These are phyloP conservation scores for Spilogale gracilis DNA, from an alignment of 2,113 vertebrate genomes.

Conservation along the genomic window DNA sequence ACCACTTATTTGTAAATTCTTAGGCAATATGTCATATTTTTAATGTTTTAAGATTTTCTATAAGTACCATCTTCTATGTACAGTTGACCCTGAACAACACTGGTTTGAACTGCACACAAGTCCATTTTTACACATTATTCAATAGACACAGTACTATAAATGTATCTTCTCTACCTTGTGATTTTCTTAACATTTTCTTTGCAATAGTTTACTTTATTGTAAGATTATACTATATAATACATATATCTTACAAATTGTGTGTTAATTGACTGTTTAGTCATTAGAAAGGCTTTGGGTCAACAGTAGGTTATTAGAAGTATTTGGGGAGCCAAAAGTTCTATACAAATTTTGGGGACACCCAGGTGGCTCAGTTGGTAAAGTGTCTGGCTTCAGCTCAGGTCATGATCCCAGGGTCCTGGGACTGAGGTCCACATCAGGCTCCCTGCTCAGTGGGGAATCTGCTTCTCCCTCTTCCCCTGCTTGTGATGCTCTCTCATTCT, in stretches of 20 bases:
- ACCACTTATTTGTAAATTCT: not conserved
- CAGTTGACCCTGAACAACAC: not conserved
- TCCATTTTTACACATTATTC: not conserved
- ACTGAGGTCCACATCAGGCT: rapidly evolving
- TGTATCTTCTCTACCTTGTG: not conserved
- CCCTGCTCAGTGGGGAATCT: not conserved
- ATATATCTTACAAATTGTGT: not conserved
- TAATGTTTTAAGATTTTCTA: conserved; percentile 3
- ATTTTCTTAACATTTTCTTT: not conserved
- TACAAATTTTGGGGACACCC: not conserved
- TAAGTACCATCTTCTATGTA: not conserved
- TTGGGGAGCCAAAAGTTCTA: not conserved
- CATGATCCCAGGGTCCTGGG: not conserved
- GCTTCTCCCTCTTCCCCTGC: not conserved
- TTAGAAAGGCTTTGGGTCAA: not conserved
- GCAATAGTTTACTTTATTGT: not conserved
- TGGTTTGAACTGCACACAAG: not conserved
- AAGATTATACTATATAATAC: not conserved
- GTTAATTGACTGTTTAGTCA: not conserved
- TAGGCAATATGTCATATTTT: not conserved
- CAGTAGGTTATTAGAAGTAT: not conserved
- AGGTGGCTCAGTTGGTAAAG: not conserved
- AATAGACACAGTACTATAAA: not conserved
- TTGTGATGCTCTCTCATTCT: not conserved
- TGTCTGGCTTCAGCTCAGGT: not conserved